phyloP scores from a whole-genome alignment of 2,888 invertebrate genomes.

The Tineola bisselliella region DNA sequence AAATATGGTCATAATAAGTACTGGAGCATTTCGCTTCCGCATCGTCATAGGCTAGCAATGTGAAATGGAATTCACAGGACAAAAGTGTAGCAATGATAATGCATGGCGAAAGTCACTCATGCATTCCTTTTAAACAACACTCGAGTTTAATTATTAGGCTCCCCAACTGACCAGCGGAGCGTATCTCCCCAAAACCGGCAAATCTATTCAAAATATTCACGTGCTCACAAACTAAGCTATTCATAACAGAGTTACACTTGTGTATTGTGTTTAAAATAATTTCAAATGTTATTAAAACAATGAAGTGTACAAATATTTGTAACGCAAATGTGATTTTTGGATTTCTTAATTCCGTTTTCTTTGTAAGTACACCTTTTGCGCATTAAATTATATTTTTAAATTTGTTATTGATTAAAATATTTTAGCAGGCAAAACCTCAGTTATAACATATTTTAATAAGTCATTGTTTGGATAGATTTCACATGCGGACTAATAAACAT shows the following conservation, averaged over 20 bases:
- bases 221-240: constrained; percentile 30
- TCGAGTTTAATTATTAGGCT: constrained; percentile 64
- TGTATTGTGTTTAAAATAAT: background rate
- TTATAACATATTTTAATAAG: too few species aligned
- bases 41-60: background rate
- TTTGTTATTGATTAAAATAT: too few species aligned
- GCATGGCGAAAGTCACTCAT: constrained; percentile 26
- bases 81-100: constrained; percentile 2
- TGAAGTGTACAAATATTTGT: constrained; percentile 51
- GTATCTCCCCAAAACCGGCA: constrained; percentile 65
- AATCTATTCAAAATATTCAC: constrained; percentile 57
- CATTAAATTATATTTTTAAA: background rate
- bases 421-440: too few species aligned
- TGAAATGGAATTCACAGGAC: constrained; percentile 2
- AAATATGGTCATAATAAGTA: too few species aligned
- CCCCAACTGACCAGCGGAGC: constrained; percentile 65
- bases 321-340: constrained; percentile 74
- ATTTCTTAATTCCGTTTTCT: constrained; percentile 72
- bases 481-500: too few species aligned
- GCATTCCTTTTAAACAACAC: constrained; percentile 60
- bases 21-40: background rate
- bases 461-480: too few species aligned
- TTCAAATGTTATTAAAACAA: constrained; percentile 17
- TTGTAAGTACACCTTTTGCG: constrained; percentile 54
- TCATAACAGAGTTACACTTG: background rate